phyloP scores from a whole-genome alignment of 2,113 vertebrate species.

The Uropsilus gracilis region DNA sequence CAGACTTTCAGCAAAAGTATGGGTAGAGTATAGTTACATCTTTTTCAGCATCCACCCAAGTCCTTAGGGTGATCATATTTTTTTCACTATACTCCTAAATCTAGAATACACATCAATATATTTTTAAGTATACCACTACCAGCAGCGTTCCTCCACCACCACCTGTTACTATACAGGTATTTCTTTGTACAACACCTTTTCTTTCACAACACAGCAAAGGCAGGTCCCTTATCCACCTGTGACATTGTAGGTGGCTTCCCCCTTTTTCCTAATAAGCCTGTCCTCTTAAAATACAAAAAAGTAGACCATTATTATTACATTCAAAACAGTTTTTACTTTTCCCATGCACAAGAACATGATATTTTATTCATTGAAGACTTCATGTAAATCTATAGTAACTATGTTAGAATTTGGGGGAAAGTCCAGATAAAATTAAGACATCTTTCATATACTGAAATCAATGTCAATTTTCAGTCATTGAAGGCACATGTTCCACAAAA shows the following conservation, averaged over 20 bases:
- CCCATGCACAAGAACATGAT: not conserved
- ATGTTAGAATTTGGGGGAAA: conserved; percentile 34
- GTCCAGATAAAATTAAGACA: conserved; percentile 32
- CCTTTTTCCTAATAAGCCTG: no score
- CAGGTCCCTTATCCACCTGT: no score
- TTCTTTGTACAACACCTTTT: no score
- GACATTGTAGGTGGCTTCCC: no score
- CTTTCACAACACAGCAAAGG: no score
- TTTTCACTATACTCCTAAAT: not conserved
- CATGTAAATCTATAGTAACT: not conserved
- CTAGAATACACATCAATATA: not conserved
- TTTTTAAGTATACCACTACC: not conserved
- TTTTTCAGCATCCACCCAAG: not conserved
- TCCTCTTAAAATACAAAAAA: no score
- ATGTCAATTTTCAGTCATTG: conserved; percentile 43
- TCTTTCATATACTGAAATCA: conserved; percentile 33
- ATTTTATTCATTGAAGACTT: conserved; percentile 52
- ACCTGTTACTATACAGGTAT: no score
- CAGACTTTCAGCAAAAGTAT: not conserved
- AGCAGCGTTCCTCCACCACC: no score
- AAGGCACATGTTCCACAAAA: not conserved
- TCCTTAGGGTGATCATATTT: not conserved
- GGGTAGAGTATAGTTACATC: not conserved
- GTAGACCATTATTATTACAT: no score
- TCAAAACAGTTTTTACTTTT: not conserved